Evolutionary conservation across 2,113 vertebrate genomes (phyloP).

Genomic region (Scomber scombrus): DNA sequence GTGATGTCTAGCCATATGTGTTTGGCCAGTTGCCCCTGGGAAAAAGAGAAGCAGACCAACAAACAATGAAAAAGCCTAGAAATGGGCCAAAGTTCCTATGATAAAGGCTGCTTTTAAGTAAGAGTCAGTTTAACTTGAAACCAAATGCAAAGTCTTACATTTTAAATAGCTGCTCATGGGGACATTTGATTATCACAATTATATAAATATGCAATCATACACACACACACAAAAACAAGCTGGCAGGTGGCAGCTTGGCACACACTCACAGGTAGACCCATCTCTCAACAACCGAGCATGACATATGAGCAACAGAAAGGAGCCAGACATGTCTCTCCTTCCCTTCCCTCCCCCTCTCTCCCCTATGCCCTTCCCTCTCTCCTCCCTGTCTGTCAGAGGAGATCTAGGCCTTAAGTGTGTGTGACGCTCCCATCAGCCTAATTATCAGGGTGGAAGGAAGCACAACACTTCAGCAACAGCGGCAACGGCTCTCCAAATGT

Average conservation of each 20-base stretch:
- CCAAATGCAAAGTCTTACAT: background rate
- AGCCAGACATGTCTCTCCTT: slow-evolving; percentile 25
- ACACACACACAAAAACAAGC: background rate
- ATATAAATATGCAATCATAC: slow-evolving; percentile 23
- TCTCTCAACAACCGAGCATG: slow-evolving; percentile 25
- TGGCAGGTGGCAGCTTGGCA: slow-evolving; percentile 30
- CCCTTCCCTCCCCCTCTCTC: background rate
- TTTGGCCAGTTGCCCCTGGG: background rate
- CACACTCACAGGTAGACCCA: slow-evolving; percentile 5
- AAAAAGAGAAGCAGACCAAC: background rate
- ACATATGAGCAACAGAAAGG: slow-evolving; percentile 48
- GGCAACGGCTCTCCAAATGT: slow-evolving; percentile 60
- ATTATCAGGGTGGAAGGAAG: slow-evolving; percentile 63
- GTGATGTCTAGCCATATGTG: slow-evolving; percentile 35
- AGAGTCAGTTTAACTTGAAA: background rate
- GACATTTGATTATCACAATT: background rate
- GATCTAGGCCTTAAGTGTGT: slow-evolving; percentile 41
- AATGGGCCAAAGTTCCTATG: background rate
- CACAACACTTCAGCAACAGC: slow-evolving; percentile 50
- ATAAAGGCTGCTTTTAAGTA: background rate
- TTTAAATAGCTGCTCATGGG: background rate
- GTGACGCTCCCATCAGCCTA: slow-evolving; percentile 67
- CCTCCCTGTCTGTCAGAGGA: slow-evolving; percentile 42
- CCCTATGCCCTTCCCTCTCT: slow-evolving; percentile 38
- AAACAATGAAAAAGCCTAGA: background rate